Conservation (phyloP, 2,888 invertebrate genomes). For the Acleris sparsana region DNA sequence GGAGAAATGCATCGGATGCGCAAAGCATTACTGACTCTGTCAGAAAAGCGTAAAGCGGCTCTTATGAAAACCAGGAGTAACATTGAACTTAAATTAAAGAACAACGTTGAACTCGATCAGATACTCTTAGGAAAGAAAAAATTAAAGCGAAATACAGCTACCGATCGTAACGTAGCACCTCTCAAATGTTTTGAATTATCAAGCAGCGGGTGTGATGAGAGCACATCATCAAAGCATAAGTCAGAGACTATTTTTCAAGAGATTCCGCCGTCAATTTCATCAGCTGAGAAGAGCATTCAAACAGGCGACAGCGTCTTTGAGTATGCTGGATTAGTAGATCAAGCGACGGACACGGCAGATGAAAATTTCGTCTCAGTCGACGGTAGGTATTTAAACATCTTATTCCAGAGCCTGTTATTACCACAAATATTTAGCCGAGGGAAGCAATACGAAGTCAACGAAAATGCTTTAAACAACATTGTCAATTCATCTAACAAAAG, state of each 20-base stretch:
- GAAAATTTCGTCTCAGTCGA: slow-evolving; percentile 71
- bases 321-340: slow-evolving; percentile 39
- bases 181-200: slow-evolving; percentile 76
- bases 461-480: slow-evolving; percentile 70
- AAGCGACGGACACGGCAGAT: slow-evolving; percentile 54
- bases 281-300: slow-evolving; percentile 71
- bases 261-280: slow-evolving; percentile 39
- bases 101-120: slow-evolving; percentile 67
- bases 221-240: slow-evolving; percentile 49
- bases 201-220: slow-evolving; percentile 74
- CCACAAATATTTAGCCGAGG: slow-evolving; percentile 73
- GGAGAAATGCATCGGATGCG: slow-evolving; percentile 86
- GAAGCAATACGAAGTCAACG: slow-evolving; percentile 76
- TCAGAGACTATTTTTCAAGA: slow-evolving; percentile 39
- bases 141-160: slow-evolving; percentile 54
- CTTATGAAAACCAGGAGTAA: slow-evolving; percentile 76
- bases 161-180: slow-evolving; percentile 62
- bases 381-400: slow-evolving; percentile 72
- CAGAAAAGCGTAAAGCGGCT: slow-evolving; percentile 71
- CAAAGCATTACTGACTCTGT: slow-evolving; percentile 69
- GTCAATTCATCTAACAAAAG: slow-evolving; percentile 59
- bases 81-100: slow-evolving; percentile 69
- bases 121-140: slow-evolving; percentile 70
- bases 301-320: slow-evolving; percentile 57
- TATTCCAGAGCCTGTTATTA: slow-evolving; percentile 67